Conservation (phyloP, 2,888 invertebrate species). For the Trichopria drosophilae region DNA sequence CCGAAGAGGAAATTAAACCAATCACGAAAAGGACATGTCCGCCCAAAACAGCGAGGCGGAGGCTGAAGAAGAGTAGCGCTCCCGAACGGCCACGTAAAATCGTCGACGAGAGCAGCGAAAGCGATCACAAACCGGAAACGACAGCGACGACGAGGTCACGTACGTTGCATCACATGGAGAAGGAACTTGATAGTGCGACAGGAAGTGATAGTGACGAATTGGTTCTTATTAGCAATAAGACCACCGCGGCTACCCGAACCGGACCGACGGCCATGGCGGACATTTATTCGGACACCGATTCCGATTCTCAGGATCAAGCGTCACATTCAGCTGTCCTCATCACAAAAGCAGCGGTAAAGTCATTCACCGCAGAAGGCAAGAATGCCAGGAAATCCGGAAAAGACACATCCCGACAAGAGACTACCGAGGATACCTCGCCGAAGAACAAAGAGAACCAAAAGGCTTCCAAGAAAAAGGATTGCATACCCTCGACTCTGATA, state of each 20-base stretch:
- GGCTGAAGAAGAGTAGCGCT: conserved; percentile 50
- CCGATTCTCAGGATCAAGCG: conserved; percentile 66
- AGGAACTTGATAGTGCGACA: conserved; percentile 71
- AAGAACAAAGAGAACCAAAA: conserved; percentile 62
- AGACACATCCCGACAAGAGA: conserved; percentile 62
- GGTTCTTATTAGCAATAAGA: conserved; percentile 64
- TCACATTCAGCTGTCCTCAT: conserved; percentile 68
- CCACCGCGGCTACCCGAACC: conserved; percentile 41
- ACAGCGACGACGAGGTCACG: conserved; percentile 59
- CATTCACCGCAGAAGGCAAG: no score
- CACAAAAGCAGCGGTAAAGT: conserved; percentile 84
- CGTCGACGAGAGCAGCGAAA: conserved; percentile 52
- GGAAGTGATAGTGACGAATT: conserved; percentile 81
- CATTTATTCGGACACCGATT: conserved; percentile 83
- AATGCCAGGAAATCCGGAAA: conserved; percentile 76
- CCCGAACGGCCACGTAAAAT: conserved; percentile 59
- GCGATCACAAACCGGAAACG: conserved; percentile 43
- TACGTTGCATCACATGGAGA: conserved; percentile 73
- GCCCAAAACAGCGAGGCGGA: conserved; percentile 42
- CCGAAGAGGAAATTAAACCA: conserved; percentile 61
- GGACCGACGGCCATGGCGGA: conserved; percentile 65
- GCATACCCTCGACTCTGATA: conserved; percentile 76
- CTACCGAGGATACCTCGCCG: conserved; percentile 28
- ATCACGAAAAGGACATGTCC: conserved; percentile 45
- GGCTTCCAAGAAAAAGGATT: conserved; percentile 59